A percentile compares a stretch with the other conserved stretches of the same genome.
Evolutionary conservation across 1,140 invertebrate species (phyloP).

Genomic region (Monomorium pharaonis): DNA sequence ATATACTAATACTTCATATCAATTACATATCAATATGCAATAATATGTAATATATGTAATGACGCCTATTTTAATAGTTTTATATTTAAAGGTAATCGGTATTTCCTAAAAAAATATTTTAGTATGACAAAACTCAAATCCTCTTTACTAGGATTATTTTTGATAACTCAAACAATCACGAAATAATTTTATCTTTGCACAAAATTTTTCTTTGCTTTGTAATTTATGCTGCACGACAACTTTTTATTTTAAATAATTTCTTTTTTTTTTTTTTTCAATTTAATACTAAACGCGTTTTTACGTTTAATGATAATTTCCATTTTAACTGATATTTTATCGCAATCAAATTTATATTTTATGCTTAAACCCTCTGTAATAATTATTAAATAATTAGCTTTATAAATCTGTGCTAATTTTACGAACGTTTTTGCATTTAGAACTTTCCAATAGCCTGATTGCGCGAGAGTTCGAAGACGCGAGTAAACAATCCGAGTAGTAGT

Average conservation of each 20-base stretch:
- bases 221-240: neutral
- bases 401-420: neutral
- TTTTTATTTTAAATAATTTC: neutral
- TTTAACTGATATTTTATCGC: neutral
- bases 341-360: neutral
- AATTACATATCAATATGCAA: slow-evolving; percentile 45
- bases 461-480: slow-evolving; percentile 37
- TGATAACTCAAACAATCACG: neutral
- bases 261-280: no score
- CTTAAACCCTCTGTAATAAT: neutral
- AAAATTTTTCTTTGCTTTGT: neutral
- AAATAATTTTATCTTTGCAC: neutral
- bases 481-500: slow-evolving; percentile 45
- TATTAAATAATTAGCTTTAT: neutral
- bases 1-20: slow-evolving; percentile 36
- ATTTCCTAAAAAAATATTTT: neutral
- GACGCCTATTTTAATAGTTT: slow-evolving; percentile 47
- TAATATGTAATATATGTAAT: slow-evolving; percentile 30
- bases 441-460: slow-evolving; percentile 21
- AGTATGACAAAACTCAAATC: neutral
- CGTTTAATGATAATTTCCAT: neutral
- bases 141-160: neutral
- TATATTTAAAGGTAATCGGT: slow-evolving; percentile 17
- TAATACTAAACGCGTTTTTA: neutral
- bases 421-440: neutral